Percentiles rank a stretch among this genome's conserved stretches.
Conservation (phyloP, 2,888 invertebrate genomes). For the Agrochola lota region DNA sequence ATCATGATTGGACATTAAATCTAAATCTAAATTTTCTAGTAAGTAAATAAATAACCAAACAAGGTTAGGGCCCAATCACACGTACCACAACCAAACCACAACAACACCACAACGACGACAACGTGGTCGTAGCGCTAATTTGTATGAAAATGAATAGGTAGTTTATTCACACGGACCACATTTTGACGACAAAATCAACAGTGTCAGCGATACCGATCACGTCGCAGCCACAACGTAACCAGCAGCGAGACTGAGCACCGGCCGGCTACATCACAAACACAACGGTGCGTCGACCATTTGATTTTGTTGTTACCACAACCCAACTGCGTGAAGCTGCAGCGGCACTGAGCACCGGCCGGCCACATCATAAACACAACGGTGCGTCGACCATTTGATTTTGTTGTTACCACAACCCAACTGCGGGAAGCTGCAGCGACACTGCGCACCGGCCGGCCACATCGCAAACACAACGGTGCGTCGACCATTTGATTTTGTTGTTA, state of each 20-base stretch:
- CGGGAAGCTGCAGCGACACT: background rate
- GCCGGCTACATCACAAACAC: too few species aligned
- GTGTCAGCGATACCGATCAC: background rate
- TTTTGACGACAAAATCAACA: background rate
- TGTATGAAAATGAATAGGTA: background rate
- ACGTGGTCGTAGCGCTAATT: background rate
- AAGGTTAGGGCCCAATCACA: background rate
- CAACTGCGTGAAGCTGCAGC: too few species aligned
- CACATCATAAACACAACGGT: too few species aligned
- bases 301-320: background rate
- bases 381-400: too few species aligned
- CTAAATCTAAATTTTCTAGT: too few species aligned
- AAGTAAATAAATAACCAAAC: background rate
- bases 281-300: background rate
- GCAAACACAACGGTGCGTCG: background rate
- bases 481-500: too few species aligned
- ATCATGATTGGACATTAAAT: background rate
- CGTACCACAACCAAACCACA: background rate
- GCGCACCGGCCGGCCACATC: too few species aligned
- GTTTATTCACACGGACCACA: background rate
- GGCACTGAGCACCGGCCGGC: too few species aligned
- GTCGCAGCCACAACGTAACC: background rate
- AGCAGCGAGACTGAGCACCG: too few species aligned
- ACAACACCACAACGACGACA: too few species aligned
- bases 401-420: background rate